Conservation (phyloP, 2,113 vertebrate genomes). For the Equus quagga region DNA sequence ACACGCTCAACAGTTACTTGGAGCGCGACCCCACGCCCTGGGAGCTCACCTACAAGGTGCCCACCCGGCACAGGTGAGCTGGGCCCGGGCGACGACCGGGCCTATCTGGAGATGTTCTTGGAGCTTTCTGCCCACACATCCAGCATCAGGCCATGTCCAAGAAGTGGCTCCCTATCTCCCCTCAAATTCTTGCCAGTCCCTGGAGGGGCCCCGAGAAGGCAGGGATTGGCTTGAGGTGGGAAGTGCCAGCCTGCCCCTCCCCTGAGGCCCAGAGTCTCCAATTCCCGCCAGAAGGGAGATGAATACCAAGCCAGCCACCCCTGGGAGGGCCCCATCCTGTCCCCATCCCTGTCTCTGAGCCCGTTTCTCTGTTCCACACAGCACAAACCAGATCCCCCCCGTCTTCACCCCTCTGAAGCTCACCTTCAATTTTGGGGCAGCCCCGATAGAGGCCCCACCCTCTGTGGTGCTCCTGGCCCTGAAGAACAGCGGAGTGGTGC, state of each 20-base stretch:
- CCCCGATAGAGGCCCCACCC: constrained; percentile 88
- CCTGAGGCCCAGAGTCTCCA: background rate
- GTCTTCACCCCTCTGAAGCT: constrained; percentile 89
- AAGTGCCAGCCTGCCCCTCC: background rate
- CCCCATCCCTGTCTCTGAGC: background rate
- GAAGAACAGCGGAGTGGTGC: constrained; percentile 90
- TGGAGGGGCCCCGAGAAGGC: background rate
- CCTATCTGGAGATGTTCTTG: background rate
- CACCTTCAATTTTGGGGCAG: constrained; percentile 94
- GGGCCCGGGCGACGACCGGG: background rate
- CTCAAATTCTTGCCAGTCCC: background rate
- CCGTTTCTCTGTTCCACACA: constrained; percentile 75
- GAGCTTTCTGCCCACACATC: background rate
- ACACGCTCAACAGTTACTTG: constrained; percentile 91
- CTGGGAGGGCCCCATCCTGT: rapidly evolving
- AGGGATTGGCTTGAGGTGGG: background rate
- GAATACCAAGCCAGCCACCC: background rate
- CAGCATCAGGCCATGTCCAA: background rate
- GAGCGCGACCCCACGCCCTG: constrained; percentile 84
- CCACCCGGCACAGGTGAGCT: constrained; percentile 92
- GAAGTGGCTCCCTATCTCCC: background rate
- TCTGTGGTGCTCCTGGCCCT: constrained; percentile 90
- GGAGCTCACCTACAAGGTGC: constrained; percentile 89
- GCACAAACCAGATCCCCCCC: constrained; percentile 85
- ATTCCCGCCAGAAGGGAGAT: background rate